Conservation (phyloP, 2,888 invertebrate genomes). For the Tricholauxania praeusta region DNA sequence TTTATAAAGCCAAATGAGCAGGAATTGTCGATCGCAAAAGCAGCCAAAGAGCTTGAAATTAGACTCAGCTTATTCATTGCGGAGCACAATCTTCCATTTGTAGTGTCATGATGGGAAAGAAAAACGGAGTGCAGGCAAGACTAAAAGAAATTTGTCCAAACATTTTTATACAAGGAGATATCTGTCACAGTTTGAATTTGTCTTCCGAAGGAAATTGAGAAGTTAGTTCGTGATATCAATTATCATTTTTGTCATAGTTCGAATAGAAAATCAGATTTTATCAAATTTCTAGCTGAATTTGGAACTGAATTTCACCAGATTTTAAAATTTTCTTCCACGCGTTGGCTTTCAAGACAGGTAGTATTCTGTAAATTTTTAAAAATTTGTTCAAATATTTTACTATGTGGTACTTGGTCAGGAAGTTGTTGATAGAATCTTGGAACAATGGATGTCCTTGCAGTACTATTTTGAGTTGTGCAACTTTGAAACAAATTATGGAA, state of each 20-base stretch:
- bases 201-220: slow-evolving; percentile 9
- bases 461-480: slow-evolving; percentile 13
- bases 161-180: not conserved
- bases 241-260: slow-evolving; percentile 27
- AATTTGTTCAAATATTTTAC: too few species aligned
- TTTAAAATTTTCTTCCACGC: slow-evolving; percentile 9
- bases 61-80: slow-evolving; percentile 25
- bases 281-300: slow-evolving; percentile 16
- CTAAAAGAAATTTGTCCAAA: too few species aligned
- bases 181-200: slow-evolving; percentile 26
- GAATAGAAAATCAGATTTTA: slow-evolving; percentile 15
- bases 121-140: too few species aligned
- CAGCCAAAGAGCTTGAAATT: too few species aligned
- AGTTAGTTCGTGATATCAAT: slow-evolving; percentile 25
- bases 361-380: too few species aligned
- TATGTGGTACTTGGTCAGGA: not conserved
- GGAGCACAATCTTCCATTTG: slow-evolving; percentile 32
- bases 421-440: slow-evolving; percentile 30
- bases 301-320: slow-evolving; percentile 25
- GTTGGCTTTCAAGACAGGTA: slow-evolving; percentile 4
- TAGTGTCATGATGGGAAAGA: too few species aligned
- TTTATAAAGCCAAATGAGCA: too few species aligned
- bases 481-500: not conserved
- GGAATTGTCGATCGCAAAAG: too few species aligned
- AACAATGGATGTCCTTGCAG: slow-evolving; percentile 12